phyloP scores from a whole-genome alignment of 1,140 invertebrate species.

The Drosophila prosaltans region DNA sequence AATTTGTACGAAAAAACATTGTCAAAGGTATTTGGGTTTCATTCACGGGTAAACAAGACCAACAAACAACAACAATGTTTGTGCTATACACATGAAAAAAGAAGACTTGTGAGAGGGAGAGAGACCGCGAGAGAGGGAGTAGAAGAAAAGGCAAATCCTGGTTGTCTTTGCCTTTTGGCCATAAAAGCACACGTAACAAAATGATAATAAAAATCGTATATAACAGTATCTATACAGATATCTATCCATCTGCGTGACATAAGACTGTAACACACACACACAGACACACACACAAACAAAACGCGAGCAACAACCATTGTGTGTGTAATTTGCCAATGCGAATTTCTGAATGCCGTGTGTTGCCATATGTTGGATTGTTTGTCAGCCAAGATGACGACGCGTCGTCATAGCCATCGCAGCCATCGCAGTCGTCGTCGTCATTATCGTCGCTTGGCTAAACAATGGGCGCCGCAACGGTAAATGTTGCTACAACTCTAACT shows the following conservation, averaged over 20 bases:
- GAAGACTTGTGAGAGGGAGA: neutral
- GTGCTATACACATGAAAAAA: slow-evolving; percentile 14
- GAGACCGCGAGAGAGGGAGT: neutral
- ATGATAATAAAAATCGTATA: slow-evolving; percentile 74
- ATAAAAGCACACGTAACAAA: slow-evolving; percentile 80
- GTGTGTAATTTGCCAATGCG: slow-evolving; percentile 66
- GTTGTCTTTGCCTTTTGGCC: slow-evolving; percentile 51
- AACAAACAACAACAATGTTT: slow-evolving; percentile 54
- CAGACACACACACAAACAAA: slow-evolving; percentile 30
- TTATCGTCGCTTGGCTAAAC: slow-evolving; percentile 24
- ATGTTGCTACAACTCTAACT: slow-evolving; percentile 13
- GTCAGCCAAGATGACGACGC: slow-evolving; percentile 25
- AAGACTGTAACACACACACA: slow-evolving; percentile 42
- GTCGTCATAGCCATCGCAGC: slow-evolving; percentile 20
- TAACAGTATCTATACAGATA: slow-evolving; percentile 25
- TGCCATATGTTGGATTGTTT: slow-evolving; percentile 45
- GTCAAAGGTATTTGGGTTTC: slow-evolving; percentile 42
- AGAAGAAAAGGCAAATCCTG: slow-evolving; percentile 14
- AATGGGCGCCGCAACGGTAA: slow-evolving; percentile 21
- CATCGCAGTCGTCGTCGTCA: slow-evolving; percentile 12
- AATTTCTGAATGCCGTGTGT: neutral
- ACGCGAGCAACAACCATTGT: slow-evolving; percentile 48
- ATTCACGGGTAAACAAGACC: slow-evolving; percentile 36
- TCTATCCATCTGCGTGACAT: slow-evolving; percentile 64
- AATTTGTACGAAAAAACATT: slow-evolving; percentile 52